A percentile compares a stretch with the other conserved stretches of the same genome.
phyloP scores from a whole-genome alignment of 2,888 invertebrate genomes.

The Siphlonurus alternatus region DNA sequence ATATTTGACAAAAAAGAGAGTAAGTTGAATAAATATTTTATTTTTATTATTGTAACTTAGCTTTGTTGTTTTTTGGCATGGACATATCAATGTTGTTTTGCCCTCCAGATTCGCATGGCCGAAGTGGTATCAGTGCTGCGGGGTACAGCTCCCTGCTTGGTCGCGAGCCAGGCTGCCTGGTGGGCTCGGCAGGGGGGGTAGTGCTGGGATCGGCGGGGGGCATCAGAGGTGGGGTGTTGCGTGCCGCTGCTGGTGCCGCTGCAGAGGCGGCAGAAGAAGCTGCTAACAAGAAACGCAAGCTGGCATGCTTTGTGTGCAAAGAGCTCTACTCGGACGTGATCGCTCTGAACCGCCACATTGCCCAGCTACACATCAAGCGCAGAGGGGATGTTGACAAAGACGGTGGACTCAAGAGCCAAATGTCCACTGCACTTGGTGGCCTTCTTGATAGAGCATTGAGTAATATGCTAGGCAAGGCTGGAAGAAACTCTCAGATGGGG shows the following conservation, averaged over 20 bases:
- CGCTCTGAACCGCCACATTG: conserved; percentile 12
- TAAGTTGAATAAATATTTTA: no score
- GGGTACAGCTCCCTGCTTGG: background rate
- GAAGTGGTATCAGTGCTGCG: background rate
- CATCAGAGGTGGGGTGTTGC: background rate
- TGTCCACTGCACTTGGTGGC: conserved; percentile 20
- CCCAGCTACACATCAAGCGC: conserved; percentile 1
- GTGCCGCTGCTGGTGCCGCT: background rate
- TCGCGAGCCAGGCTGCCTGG: background rate
- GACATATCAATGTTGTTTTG: no score
- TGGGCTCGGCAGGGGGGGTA: background rate
- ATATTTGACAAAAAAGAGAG: conserved; percentile 5
- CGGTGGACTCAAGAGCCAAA: conserved; percentile 17
- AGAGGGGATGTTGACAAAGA: background rate
- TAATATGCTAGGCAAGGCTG: conserved; percentile 13
- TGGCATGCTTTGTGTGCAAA: conserved; percentile 14
- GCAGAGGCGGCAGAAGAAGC: background rate
- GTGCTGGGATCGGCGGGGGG: background rate
- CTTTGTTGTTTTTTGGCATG: no score
- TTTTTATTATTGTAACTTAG: no score
- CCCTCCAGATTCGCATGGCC: background rate
- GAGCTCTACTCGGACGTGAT: conserved; percentile 14
- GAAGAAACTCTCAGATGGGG: background rate
- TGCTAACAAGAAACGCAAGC: conserved; percentile 5
- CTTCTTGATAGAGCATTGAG: conserved; percentile 20